Conservation (phyloP, 2,888 invertebrate genomes). For the Drosophila neutralis region DNA sequence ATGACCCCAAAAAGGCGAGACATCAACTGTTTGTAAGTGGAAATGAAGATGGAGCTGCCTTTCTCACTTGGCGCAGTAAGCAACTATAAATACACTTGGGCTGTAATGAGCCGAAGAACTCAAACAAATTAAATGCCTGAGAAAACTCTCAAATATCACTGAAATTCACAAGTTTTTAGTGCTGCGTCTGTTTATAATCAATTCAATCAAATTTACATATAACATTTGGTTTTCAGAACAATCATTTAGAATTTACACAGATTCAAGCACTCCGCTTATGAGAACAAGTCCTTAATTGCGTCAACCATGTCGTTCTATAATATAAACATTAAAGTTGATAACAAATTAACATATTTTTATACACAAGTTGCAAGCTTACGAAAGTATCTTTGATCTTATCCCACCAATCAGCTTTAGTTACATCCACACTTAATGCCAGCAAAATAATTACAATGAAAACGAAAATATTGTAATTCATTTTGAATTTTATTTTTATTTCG, state of each 20-base stretch:
- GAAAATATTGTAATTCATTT: conserved; percentile 44
- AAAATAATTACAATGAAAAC: conserved; percentile 30
- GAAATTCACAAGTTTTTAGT: background rate
- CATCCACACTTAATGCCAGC: conserved; percentile 36
- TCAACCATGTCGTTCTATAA: conserved; percentile 41
- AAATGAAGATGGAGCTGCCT: conserved; percentile 44
- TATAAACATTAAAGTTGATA: background rate
- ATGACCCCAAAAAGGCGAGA: conserved; percentile 65
- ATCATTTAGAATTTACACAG: background rate
- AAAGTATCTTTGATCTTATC: conserved; percentile 41
- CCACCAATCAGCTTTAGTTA: conserved; percentile 40
- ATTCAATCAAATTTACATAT: background rate
- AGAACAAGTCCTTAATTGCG: conserved; percentile 42
- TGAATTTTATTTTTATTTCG: background rate
- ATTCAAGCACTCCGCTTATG: conserved; percentile 5
- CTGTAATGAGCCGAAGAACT: conserved; percentile 21
- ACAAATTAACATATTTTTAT: background rate
- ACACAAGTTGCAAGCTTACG: conserved; percentile 29
- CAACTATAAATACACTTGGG: conserved; percentile 22
- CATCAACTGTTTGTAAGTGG: conserved; percentile 29
- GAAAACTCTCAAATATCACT: conserved; percentile 18
- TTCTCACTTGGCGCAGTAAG: conserved; percentile 46
- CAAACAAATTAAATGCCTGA: background rate
- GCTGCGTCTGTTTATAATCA: conserved; percentile 6
- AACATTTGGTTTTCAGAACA: background rate